A percentile compares a stretch with the other conserved stretches of the same genome.
Evolutionary conservation across 2,113 vertebrate genomes (phyloP).

Genomic region (Glaucomys volans): DNA sequence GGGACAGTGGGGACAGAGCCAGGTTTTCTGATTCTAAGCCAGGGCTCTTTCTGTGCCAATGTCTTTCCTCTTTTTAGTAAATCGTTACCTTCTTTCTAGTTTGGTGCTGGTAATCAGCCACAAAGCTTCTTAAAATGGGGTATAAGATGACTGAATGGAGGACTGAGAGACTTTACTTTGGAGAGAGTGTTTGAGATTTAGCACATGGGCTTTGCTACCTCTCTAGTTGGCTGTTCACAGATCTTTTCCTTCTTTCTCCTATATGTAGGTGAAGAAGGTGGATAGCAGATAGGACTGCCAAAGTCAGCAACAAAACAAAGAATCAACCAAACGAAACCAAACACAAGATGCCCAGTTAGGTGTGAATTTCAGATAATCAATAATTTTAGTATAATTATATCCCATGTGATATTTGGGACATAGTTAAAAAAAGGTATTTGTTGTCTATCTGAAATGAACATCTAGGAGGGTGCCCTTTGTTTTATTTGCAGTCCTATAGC

Average conservation of each 20-base stretch:
- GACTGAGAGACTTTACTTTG: neutral
- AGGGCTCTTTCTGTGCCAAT: neutral
- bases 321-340: neutral
- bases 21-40: neutral
- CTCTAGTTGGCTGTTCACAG: neutral
- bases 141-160: neutral
- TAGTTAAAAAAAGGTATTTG: neutral
- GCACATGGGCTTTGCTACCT: neutral
- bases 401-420: neutral
- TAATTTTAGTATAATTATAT: neutral
- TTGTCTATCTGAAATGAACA: neutral
- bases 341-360: neutral
- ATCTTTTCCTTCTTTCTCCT: constrained; percentile 33
- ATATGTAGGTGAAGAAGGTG: neutral
- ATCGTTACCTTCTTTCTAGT: neutral
- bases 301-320: constrained; percentile 4
- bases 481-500: neutral
- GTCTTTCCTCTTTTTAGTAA: neutral
- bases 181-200: neutral
- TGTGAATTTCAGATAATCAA: constrained; percentile 45
- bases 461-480: neutral
- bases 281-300: neutral
- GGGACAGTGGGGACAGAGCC: neutral
- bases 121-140: neutral
- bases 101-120: neutral